A percentile compares a stretch with the other conserved stretches of the same genome.
These are phyloP conservation scores for Chondrilla cf. caribensis DNA, from an alignment of 37 sponge, comb jelly and placozoan genomes.

Conservation along the genomic window DNA sequence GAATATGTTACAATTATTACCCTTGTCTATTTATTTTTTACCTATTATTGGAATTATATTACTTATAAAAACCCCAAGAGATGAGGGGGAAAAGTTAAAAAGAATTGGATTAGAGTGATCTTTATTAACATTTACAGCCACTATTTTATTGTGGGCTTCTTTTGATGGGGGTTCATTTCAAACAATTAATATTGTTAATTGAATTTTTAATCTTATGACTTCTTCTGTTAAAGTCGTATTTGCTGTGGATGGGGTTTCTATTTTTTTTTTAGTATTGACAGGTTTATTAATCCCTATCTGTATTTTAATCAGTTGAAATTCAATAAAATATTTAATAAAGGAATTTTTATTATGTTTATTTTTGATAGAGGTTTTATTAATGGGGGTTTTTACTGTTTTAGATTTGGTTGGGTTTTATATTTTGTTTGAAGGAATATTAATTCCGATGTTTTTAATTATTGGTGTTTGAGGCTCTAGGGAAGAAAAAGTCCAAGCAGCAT, in stretches of 20 bases:
- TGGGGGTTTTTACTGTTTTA: conserved; percentile 65
- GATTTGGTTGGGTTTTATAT: conserved; percentile 77
- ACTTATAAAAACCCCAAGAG: conserved; percentile 33
- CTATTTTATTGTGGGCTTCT: conserved; percentile 56
- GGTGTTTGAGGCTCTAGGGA: conserved; percentile 76
- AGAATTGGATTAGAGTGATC: conserved; percentile 55
- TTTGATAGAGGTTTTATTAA: conserved; percentile 55
- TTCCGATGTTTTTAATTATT: conserved; percentile 86
- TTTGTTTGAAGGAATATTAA: conserved; percentile 76
- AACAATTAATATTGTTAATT: conserved; percentile 38
- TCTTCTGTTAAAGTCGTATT: conserved; percentile 38
- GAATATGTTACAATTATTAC: neutral
- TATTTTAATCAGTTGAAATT: conserved; percentile 72
- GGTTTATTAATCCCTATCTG: conserved; percentile 66
- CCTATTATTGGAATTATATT: conserved; percentile 37
- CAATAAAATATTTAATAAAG: conserved; percentile 52
- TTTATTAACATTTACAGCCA: conserved; percentile 52
- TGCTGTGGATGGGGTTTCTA: conserved; percentile 67
- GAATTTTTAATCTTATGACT: conserved; percentile 26
- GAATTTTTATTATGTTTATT: conserved; percentile 79
- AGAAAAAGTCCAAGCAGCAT: conserved; percentile 65
- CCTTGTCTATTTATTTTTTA: neutral
- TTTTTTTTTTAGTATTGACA: conserved; percentile 59
- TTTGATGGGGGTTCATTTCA: conserved; percentile 68
- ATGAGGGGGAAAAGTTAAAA: conserved; percentile 34